These are phyloP conservation scores for Zapus hudsonius DNA, from an alignment of 2,113 vertebrate species.

Conservation along the genomic window DNA sequence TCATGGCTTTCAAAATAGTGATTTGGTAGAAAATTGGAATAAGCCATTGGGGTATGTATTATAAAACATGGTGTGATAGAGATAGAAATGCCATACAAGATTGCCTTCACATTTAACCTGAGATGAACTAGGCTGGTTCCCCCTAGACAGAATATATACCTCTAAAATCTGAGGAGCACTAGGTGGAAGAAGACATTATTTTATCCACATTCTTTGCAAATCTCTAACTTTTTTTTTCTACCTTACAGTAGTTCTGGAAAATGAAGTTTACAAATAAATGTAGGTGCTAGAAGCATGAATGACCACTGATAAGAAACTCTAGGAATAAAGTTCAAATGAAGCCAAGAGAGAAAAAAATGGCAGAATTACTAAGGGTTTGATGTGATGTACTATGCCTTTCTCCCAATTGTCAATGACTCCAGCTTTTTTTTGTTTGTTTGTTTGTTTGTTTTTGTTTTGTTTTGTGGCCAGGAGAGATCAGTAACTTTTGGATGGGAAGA, in stretches of 20 bases:
- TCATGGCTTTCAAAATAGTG: not conserved
- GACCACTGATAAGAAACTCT: not conserved
- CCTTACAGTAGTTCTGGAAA: not conserved
- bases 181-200: not conserved
- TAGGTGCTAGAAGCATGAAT: not conserved
- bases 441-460: too few relatives aligned
- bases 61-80: not conserved
- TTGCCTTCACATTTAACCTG: not conserved
- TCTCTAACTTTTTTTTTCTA: not conserved
- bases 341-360: too few relatives aligned
- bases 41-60: not conserved
- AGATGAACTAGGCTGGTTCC: not conserved
- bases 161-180: not conserved
- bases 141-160: not conserved
- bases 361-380: not conserved
- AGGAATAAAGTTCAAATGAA: too few relatives aligned
- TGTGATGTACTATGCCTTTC: not conserved
- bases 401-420: not conserved
- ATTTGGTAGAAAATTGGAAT: not conserved
- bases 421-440: not conserved
- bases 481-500: not conserved
- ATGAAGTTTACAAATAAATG: not conserved
- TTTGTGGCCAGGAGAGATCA: not conserved
- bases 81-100: not conserved
- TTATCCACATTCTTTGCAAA: not conserved